phyloP scores from a whole-genome alignment of 2,888 invertebrate genomes.

The Eurytoma californica region DNA sequence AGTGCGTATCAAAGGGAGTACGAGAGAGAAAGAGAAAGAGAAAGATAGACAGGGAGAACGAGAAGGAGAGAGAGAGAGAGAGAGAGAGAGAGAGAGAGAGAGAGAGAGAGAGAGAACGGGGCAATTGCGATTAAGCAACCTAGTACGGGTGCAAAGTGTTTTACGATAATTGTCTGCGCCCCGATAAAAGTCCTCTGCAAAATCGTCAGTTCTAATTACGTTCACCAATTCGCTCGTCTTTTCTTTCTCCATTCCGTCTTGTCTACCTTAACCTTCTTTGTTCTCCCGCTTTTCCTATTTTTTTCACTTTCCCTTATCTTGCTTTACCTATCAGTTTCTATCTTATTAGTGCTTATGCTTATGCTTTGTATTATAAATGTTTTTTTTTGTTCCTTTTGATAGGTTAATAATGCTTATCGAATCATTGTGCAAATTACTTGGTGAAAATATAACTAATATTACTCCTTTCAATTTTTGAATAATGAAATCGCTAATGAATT shows the following conservation, averaged over 20 bases:
- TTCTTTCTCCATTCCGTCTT: background rate
- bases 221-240: background rate
- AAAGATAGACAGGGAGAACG: no score
- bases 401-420: no score
- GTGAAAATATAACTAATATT: no score
- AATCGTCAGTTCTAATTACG: slow-evolving; percentile 53
- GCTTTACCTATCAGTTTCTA: background rate
- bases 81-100: background rate
- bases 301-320: slow-evolving; percentile 11
- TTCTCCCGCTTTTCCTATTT: background rate
- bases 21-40: slow-evolving; percentile 9
- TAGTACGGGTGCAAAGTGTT: slow-evolving; percentile 43
- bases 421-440: no score
- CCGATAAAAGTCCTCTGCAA: slow-evolving; percentile 49
- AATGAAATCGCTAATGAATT: no score
- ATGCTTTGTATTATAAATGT: no score
- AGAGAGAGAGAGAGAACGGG: background rate
- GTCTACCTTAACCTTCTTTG: background rate
- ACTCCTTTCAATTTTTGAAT: no score
- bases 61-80: slow-evolving; percentile 9
- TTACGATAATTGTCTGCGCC: slow-evolving; percentile 51
- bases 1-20: slow-evolving; percentile 32
- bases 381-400: no score
- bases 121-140: slow-evolving; percentile 50
- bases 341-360: no score